Base-by-base conservation (phyloP, 2,888 invertebrate species). In the Volucella zonaria region DNA sequence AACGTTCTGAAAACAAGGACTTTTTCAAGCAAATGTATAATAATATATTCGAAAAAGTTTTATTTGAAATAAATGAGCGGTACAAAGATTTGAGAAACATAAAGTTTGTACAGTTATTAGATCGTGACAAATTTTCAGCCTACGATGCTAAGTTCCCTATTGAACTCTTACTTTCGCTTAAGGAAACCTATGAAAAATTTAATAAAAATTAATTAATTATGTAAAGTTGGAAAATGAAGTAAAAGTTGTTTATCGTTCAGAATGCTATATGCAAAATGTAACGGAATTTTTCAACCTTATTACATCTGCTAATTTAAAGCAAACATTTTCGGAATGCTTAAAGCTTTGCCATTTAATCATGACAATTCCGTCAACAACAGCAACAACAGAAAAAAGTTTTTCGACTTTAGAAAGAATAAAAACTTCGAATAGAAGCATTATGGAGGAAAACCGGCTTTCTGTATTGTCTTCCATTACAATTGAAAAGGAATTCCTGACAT, bases 331-430 rank as follows among this genome's bases (percentile, higher is more conserved):
- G n/a, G n/a, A n/a, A n/a, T n/a, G n/a, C n/a, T n/a, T n/a, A n/a
- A n/a, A n/a, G n/a, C n/a, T n/a, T n/a, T n/a, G n/a, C n/a, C n/a
- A n/a, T n/a, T 59, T 76, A 10, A 61, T 76, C 6, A 76, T 76
- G 76, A 68, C 67, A 14, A 76, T 76, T 61, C 59, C 52, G 8
- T 76, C 76, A 52, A 76, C 76, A 43, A 59, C 76, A 18, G 67
- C 58, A 45, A 68, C 56, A 70, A 70, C 61, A 45, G 45, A 61
- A 43, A 61, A 45, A 12, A 61, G 61, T 43, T 71, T 71, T 51
- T 71, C 59, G 59, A 71, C 51, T 3, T 31, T 71, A n/a, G 58
- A 58, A 10, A 8, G 45, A 51, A 71, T 71, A 18, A 71, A 71
- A 38, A 71, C 71, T 52, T 51, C 14, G 9, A 71, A 51, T 61